phyloP scores from a whole-genome alignment of 2,113 vertebrate genomes.

The Illadopsis cleaveri region DNA sequence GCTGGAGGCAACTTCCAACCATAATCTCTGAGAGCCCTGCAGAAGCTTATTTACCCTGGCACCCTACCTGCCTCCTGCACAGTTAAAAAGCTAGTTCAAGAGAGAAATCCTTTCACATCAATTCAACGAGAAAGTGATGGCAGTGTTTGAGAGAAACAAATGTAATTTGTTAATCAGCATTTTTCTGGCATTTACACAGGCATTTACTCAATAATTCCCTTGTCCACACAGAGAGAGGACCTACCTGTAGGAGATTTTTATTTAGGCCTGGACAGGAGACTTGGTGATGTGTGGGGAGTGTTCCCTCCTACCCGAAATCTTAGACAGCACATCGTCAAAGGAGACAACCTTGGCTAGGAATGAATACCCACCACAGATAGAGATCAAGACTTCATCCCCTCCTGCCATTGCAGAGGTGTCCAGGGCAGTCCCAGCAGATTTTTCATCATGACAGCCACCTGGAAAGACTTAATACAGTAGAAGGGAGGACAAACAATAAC shows the following conservation, averaged over 20 bases:
- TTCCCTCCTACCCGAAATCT: not conserved
- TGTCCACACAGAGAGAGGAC: not conserved
- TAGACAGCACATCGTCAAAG: not conserved
- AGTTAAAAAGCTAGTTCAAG: not conserved
- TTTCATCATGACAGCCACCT: not conserved
- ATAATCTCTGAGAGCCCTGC: not conserved
- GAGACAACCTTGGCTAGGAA: not conserved
- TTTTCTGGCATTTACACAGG: not conserved
- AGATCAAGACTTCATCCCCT: not conserved
- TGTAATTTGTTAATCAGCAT: not conserved
- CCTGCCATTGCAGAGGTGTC: not conserved
- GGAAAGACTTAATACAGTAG: not conserved
- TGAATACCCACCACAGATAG: not conserved
- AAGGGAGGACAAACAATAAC: not conserved
- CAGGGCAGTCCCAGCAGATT: not conserved
- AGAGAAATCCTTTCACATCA: not conserved
- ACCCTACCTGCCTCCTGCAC: not conserved
- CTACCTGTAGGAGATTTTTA: not conserved
- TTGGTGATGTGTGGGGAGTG: rapidly evolving
- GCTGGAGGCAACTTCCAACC: not conserved
- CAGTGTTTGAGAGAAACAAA: not conserved
- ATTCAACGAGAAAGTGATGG: not conserved
- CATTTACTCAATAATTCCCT: not conserved
- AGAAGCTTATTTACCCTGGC: not conserved
- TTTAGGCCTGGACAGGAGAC: not conserved